Evolutionary conservation across 2,888 invertebrate species (phyloP).

Genomic region (Agrotis ipsilon): DNA sequence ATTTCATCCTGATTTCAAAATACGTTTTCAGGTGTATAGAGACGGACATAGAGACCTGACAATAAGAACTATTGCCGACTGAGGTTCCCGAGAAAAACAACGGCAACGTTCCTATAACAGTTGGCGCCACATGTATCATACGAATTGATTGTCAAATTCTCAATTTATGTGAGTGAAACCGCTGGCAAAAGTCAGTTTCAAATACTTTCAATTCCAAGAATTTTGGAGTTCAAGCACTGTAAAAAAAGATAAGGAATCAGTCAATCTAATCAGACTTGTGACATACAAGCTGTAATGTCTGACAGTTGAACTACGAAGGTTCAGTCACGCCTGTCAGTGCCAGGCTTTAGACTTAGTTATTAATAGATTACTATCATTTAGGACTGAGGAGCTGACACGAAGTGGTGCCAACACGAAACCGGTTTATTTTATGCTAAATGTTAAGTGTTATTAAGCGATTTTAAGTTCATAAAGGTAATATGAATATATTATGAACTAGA

Average conservation of each 20-base stretch:
- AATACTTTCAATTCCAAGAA: too few relatives aligned
- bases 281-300: neutral
- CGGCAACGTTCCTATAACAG: too few relatives aligned
- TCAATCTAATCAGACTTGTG: conserved; percentile 1
- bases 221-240: neutral
- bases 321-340: conserved; percentile 37
- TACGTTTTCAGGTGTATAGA: too few relatives aligned
- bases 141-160: too few relatives aligned
- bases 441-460: neutral
- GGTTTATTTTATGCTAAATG: neutral
- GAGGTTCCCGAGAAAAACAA: too few relatives aligned
- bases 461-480: neutral
- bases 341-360: conserved; percentile 8
- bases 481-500: too few relatives aligned
- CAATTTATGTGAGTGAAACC: too few relatives aligned
- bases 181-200: too few relatives aligned
- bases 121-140: too few relatives aligned
- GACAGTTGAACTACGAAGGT: neutral
- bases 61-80: too few relatives aligned
- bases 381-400: neutral
- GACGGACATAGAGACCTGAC: too few relatives aligned
- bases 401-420: neutral
- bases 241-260: neutral
- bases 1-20: too few relatives aligned
- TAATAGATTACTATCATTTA: conserved; percentile 17